phyloP scores from a whole-genome alignment of 2,797 vertebrate genomes.

The Cossypha polioptera region DNA sequence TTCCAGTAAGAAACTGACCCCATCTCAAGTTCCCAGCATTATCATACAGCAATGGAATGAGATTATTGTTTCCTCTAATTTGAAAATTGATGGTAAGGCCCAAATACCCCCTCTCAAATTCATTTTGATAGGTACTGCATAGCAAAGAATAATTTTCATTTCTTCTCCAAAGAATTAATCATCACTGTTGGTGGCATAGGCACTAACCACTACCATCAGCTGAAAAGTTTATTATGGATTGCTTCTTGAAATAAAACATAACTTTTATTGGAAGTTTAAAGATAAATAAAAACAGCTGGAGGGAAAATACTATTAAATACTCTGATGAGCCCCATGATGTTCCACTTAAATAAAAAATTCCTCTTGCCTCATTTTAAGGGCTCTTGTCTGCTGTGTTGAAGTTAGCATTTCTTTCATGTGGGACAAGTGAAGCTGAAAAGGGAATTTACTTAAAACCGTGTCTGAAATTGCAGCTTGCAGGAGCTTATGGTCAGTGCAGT shows the following conservation, averaged over 20 bases:
- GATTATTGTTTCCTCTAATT: slow-evolving; percentile 63
- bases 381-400: slow-evolving; percentile 51
- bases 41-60: slow-evolving; percentile 48
- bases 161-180: slow-evolving; percentile 31
- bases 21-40: slow-evolving; percentile 51
- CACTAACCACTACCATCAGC: slow-evolving; percentile 75
- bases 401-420: slow-evolving; percentile 75
- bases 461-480: slow-evolving; percentile 70
- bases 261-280: slow-evolving; percentile 77
- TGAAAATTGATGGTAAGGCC: slow-evolving; percentile 33
- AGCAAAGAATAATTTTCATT: not conserved
- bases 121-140: not conserved
- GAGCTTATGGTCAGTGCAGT: slow-evolving; percentile 59
- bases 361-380: slow-evolving; percentile 68
- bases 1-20: slow-evolving; percentile 53
- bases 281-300: slow-evolving; percentile 87
- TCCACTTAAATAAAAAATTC: slow-evolving; percentile 73
- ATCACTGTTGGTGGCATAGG: slow-evolving; percentile 72
- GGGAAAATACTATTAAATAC: slow-evolving; percentile 66
- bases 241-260: slow-evolving; percentile 82
- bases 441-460: slow-evolving; percentile 70
- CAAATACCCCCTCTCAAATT: not conserved
- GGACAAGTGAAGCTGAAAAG: slow-evolving; percentile 74
- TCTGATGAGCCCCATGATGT: slow-evolving; percentile 63
- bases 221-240: slow-evolving; percentile 86